Evolutionary conservation across 2,888 invertebrate species (phyloP).

Genomic region (Caradrina clavipalpis): DNA sequence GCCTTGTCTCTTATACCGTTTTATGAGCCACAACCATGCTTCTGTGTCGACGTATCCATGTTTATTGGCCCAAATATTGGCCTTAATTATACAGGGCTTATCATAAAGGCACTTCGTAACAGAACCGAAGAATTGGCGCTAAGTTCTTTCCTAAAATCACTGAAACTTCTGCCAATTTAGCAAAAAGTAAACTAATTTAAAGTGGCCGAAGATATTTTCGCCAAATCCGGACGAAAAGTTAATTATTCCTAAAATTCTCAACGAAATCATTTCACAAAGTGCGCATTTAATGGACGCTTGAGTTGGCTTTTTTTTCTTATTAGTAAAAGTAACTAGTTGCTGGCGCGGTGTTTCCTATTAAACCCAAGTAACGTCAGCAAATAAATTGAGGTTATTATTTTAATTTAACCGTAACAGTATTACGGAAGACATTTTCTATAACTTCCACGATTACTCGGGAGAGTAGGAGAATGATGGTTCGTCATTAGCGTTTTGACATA

Average conservation of each 20-base stretch:
- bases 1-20: conserved; percentile 42
- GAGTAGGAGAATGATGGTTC: conserved; percentile 47
- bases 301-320: conserved; percentile 60
- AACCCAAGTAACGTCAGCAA: conserved; percentile 60
- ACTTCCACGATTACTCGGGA: conserved; percentile 31
- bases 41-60: conserved; percentile 5
- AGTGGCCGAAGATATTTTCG: conserved; percentile 34
- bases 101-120: conserved; percentile 7
- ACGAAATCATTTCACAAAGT: conserved; percentile 52
- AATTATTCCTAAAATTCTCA: conserved; percentile 45
- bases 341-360: conserved; percentile 59
- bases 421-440: conserved; percentile 60
- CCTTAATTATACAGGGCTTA: conserved; percentile 25
- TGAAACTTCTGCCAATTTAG: conserved; percentile 37
- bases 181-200: conserved; percentile 40
- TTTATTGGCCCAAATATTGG: conserved; percentile 28
- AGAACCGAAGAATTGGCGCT: conserved; percentile 15
- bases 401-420: conserved; percentile 67
- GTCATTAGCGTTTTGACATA: conserved; percentile 56
- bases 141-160: conserved; percentile 17
- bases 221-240: conserved; percentile 46
- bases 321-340: conserved; percentile 52
- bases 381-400: conserved; percentile 72
- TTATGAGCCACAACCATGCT: conserved; percentile 34
- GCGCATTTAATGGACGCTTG: conserved; percentile 42